A percentile compares a stretch with the other conserved stretches of the same genome.
Conservation (phyloP, 1,140 invertebrate species). For the Sinonovacula constricta region DNA sequence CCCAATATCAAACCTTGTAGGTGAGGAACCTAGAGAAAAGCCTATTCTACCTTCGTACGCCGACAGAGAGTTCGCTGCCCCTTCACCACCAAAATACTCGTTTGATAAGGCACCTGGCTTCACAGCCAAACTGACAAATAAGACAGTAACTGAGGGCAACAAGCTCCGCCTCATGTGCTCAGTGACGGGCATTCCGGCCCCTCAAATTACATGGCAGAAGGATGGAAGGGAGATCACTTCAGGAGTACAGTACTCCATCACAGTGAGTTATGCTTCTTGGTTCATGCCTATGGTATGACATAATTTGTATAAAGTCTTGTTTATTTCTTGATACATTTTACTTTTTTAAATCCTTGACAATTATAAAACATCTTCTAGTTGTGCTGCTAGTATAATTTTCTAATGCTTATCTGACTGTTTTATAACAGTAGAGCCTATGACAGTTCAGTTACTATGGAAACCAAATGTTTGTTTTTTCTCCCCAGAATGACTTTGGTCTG, state of each 20-base stretch:
- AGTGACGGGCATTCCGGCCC: constrained; percentile 74
- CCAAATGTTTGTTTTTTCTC: no score
- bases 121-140: constrained; percentile 90
- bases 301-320: no score
- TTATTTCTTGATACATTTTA: no score
- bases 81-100: constrained; percentile 45
- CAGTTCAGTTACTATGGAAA: no score
- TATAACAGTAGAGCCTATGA: no score
- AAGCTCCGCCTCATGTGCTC: constrained; percentile 71
- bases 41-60: constrained; percentile 20
- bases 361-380: no score
- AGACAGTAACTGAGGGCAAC: constrained; percentile 86
- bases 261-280: constrained; percentile 57
- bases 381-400: no score
- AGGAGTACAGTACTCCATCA: constrained; percentile 64
- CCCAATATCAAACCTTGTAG: no score
- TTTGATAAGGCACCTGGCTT: constrained; percentile 86
- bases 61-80: constrained; percentile 14
- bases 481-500: constrained; percentile 76
- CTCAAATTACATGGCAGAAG: constrained; percentile 70
- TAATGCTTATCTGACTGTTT: no score
- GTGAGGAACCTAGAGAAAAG: constrained; percentile 17
- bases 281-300: no score
- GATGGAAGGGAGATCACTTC: constrained; percentile 72
- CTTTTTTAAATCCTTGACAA: no score